phyloP scores from a whole-genome alignment of 30 jellyfish, hydroid and myxozoan genomes.

The Aurelia coerulea region DNA sequence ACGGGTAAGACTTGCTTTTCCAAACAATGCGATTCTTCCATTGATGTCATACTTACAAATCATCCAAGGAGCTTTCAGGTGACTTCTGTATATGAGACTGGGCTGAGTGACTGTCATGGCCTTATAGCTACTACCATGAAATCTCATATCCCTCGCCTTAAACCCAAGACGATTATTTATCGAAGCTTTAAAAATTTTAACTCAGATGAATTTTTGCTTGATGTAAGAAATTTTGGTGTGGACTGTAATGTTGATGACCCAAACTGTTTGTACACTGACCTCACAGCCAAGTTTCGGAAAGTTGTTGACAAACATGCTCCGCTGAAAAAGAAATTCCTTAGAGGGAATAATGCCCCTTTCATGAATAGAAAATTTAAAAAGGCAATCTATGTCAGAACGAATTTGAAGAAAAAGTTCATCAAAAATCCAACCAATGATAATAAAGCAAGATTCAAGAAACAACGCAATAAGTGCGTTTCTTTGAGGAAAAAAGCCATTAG shows the following conservation, averaged over 20 bases:
- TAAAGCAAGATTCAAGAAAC: neutral
- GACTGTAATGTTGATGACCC: conserved; percentile 1
- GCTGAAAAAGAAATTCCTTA: conserved; percentile 6
- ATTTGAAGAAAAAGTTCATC: too few species aligned
- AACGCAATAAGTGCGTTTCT: too few species aligned
- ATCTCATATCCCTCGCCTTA: conserved; percentile 23
- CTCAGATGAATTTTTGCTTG: neutral
- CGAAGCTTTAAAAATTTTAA: conserved; percentile 15
- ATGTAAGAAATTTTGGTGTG: neutral
- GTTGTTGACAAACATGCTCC: conserved; percentile 43
- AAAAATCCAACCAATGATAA: too few species aligned
- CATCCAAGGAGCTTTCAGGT: conserved; percentile 1
- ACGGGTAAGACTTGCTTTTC: conserved; percentile 26
- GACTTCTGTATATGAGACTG: conserved; percentile 15
- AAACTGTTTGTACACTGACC: neutral
- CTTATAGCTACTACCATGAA: neutral
- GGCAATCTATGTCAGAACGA: too few species aligned
- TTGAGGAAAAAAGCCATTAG: neutral
- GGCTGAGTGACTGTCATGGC: conserved; percentile 43
- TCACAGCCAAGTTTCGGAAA: neutral
- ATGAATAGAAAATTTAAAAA: too few species aligned
- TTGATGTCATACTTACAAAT: conserved; percentile 28
- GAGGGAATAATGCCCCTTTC: conserved; percentile 48
- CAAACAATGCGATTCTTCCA: neutral
- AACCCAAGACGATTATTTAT: conserved; percentile 24